Evolutionary conservation across 2,113 vertebrate species (phyloP).

Genomic region (Nematolebias whitei): DNA sequence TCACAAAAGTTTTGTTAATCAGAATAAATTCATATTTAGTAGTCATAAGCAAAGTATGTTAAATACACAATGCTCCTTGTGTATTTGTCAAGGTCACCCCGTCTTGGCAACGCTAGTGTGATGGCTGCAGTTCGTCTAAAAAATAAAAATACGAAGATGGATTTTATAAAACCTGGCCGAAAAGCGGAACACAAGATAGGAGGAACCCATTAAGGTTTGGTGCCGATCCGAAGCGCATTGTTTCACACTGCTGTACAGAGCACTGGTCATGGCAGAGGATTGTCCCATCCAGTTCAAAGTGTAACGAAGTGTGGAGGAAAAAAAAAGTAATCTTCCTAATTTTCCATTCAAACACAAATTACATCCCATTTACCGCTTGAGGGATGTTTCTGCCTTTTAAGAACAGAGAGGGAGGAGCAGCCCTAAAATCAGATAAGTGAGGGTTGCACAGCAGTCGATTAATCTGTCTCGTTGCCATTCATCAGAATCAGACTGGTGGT

Average conservation of each 20-base stretch:
- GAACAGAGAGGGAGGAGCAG: conserved; percentile 71
- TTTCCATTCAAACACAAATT: conserved; percentile 70
- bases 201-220: neutral
- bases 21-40: neutral
- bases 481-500: conserved; percentile 61
- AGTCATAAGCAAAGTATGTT: neutral
- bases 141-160: neutral
- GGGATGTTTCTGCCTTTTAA: conserved; percentile 69
- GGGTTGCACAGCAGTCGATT: conserved; percentile 68
- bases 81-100: neutral
- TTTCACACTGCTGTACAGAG: neutral
- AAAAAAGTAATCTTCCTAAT: conserved; percentile 61
- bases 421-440: conserved; percentile 74
- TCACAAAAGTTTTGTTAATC: neutral
- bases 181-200: neutral
- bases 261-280: neutral
- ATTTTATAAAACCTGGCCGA: conserved; percentile 9
- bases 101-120: neutral
- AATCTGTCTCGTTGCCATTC: conserved; percentile 74
- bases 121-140: neutral
- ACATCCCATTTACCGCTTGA: conserved; percentile 64
- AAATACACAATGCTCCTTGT: neutral
- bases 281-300: conserved; percentile 21
- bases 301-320: conserved; percentile 18
- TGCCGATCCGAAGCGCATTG: neutral